Percentiles rank a stretch among this genome's conserved stretches.
Conservation (phyloP, 2,888 invertebrate species). For the Harmothoe impar region DNA sequence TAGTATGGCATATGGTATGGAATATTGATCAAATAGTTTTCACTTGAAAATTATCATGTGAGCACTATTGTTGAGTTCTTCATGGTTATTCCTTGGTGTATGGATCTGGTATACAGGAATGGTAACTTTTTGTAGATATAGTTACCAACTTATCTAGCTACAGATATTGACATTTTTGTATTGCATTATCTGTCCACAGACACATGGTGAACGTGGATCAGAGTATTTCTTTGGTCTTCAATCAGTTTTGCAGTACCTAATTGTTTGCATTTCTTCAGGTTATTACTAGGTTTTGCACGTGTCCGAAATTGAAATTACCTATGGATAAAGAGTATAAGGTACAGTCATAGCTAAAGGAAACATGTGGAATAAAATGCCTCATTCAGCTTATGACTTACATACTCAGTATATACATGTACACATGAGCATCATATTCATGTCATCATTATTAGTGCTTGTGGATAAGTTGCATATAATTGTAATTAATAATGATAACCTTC, state of each 20-base stretch:
- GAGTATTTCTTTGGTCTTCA: neutral
- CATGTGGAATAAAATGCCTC: neutral
- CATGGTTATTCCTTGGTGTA: neutral
- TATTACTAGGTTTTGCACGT: too few relatives aligned
- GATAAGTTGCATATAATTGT: neutral
- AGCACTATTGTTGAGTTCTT: constrained; percentile 27
- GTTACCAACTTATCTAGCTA: neutral
- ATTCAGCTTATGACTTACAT: neutral
- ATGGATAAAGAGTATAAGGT: too few relatives aligned
- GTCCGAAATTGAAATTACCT: too few relatives aligned
- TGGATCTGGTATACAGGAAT: too few relatives aligned
- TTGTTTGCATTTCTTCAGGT: too few relatives aligned
- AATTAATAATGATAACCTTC: too few relatives aligned
- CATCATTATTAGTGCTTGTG: neutral
- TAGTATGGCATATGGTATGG: neutral
- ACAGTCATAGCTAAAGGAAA: neutral
- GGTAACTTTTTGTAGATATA: neutral
- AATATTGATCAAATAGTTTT: constrained; percentile 29
- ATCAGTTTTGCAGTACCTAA: too few relatives aligned
- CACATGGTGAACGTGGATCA: too few relatives aligned
- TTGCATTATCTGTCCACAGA: too few relatives aligned
- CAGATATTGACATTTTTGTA: neutral
- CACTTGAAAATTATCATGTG: constrained; percentile 9
- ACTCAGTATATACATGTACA: neutral
- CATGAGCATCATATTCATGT: neutral